A percentile compares a stretch with the other conserved stretches of the same genome.
These are phyloP conservation scores for Protodeltote pygarga DNA, from an alignment of 2,888 invertebrate genomes.

Conservation along the genomic window DNA sequence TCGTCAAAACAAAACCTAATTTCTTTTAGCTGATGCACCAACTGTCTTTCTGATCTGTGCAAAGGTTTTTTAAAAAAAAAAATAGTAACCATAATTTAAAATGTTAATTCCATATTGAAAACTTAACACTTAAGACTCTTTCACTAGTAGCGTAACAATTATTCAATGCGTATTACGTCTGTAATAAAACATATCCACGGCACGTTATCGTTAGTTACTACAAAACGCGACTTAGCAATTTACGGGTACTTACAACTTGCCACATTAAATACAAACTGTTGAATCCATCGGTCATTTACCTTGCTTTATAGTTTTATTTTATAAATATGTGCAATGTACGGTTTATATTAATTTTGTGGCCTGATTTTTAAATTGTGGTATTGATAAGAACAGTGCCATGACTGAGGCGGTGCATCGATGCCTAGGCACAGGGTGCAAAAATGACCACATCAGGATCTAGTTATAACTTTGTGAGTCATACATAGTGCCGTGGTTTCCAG, in stretches of 20 bases:
- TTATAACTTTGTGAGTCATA: too few relatives aligned
- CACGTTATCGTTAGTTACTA: constrained; percentile 9
- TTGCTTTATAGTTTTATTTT: constrained; percentile 17
- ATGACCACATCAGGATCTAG: too few relatives aligned
- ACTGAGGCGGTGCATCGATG: too few relatives aligned
- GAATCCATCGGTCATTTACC: constrained; percentile 29
- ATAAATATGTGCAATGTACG: constrained; percentile 26
- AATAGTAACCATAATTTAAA: too few relatives aligned
- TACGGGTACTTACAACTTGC: constrained; percentile 19
- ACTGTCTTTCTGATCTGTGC: too few relatives aligned
- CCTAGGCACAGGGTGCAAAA: too few relatives aligned
- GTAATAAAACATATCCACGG: constrained; percentile 11
- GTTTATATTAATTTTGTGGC: constrained; percentile 14
- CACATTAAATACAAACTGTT: constrained; percentile 24
- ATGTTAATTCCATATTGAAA: background rate
- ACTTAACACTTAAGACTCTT: background rate
- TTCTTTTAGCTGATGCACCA: too few relatives aligned
- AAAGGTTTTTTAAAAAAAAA: too few relatives aligned
- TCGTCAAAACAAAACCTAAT: too few relatives aligned
- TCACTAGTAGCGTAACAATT: background rate
- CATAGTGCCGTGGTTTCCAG: too few relatives aligned
- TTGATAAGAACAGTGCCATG: too few relatives aligned
- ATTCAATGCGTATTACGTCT: constrained; percentile 1
- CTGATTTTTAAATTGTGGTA: constrained; percentile 18
- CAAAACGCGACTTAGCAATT: constrained; percentile 10